A percentile compares a stretch with the other conserved stretches of the same genome.
These are phyloP conservation scores for Esperia sulphurella DNA, from an alignment of 2,888 invertebrate genomes.

Conservation along the genomic window DNA sequence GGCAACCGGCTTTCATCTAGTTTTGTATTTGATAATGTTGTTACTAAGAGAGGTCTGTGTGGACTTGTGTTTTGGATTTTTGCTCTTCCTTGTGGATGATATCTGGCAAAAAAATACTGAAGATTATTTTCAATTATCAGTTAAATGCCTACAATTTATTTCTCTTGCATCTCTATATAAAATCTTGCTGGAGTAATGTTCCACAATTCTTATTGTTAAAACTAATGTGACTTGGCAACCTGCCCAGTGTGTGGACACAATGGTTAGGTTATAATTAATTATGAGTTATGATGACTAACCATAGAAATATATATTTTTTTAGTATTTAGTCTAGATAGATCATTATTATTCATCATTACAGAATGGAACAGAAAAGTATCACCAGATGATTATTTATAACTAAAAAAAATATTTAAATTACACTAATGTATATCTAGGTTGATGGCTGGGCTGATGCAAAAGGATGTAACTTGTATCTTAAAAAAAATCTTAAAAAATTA, in stretches of 20 bases:
- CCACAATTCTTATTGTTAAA: neutral
- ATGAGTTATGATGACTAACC: neutral
- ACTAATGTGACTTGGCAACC: neutral
- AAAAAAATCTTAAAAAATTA: too few relatives aligned
- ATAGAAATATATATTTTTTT: too few relatives aligned
- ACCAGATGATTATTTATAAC: too few relatives aligned
- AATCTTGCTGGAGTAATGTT: neutral
- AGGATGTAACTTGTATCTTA: too few relatives aligned
- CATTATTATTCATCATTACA: too few relatives aligned
- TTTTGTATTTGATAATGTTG: conserved; percentile 62
- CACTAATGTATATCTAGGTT: too few relatives aligned
- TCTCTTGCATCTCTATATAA: neutral
- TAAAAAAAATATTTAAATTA: too few relatives aligned
- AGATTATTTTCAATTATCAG: neutral
- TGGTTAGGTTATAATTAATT: neutral
- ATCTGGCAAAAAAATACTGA: conserved; percentile 1
- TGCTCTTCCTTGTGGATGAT: conserved; percentile 41
- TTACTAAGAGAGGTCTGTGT: conserved; percentile 55
- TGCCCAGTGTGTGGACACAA: neutral
- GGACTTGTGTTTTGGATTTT: conserved; percentile 59
- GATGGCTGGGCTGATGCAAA: too few relatives aligned
- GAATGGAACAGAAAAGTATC: too few relatives aligned
- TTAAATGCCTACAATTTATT: neutral
- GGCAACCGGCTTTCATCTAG: conserved; percentile 60
- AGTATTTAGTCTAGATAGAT: too few relatives aligned